phyloP scores from a whole-genome alignment of 1,140 invertebrate species.

The Pseudomyrmex gracilis region DNA sequence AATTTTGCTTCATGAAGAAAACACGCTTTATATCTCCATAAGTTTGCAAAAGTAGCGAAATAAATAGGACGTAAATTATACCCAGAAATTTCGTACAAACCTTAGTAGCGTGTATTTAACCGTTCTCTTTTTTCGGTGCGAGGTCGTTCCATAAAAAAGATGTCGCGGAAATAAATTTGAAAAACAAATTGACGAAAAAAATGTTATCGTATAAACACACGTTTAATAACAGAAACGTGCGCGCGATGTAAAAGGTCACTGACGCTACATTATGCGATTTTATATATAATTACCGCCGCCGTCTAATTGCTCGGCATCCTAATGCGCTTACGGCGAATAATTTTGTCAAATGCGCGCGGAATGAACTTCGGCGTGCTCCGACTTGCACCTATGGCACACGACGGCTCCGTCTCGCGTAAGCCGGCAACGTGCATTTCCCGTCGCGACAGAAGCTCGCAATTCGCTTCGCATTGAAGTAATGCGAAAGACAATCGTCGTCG shows the following conservation, averaged over 20 bases:
- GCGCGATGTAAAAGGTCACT: neutral
- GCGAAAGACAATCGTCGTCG: conserved; percentile 13
- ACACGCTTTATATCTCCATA: neutral
- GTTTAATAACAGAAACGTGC: no score
- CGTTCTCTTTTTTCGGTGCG: no score
- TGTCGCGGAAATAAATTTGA: no score
- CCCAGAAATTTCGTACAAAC: neutral
- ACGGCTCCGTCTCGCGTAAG: conserved; percentile 19
- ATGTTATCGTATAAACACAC: no score
- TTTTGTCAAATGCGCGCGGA: conserved; percentile 23
- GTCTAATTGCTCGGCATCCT: neutral
- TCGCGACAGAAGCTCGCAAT: conserved; percentile 21
- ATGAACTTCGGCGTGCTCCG: neutral
- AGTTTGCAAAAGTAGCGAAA: no score
- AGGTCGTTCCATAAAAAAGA: no score
- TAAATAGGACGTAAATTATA: no score
- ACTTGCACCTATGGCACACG: conserved; percentile 19
- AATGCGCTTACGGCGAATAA: neutral
- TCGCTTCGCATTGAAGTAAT: conserved; percentile 25
- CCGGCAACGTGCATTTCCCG: conserved; percentile 30
- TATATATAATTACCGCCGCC: neutral
- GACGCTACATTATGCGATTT: conserved; percentile 9
- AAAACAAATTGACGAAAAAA: no score
- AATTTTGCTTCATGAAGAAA: neutral
- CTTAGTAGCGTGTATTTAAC: no score